These are phyloP conservation scores for Oostethus manadensis DNA, from an alignment of 2,113 vertebrate species.

Conservation along the genomic window DNA sequence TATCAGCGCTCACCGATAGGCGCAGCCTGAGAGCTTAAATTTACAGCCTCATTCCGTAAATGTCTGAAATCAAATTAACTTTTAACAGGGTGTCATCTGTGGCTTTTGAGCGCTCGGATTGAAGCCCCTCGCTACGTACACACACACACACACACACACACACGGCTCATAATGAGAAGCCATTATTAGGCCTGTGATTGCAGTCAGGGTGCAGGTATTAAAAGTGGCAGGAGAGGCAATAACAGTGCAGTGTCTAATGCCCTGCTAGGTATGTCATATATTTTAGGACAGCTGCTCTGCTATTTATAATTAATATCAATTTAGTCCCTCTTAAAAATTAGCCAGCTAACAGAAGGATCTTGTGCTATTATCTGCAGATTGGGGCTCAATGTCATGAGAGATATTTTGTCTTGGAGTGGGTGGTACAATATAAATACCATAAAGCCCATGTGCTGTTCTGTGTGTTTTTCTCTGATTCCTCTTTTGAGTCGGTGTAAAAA, in stretches of 20 bases:
- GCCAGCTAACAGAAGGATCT: slow-evolving; percentile 54
- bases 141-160: slow-evolving; percentile 17
- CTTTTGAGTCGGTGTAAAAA: slow-evolving; percentile 55
- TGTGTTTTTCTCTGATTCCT: slow-evolving; percentile 32
- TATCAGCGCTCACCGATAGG: slow-evolving; percentile 51
- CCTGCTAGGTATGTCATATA: slow-evolving; percentile 63
- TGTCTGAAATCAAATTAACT: slow-evolving; percentile 71
- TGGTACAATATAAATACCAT: slow-evolving; percentile 54
- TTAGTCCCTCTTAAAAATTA: slow-evolving; percentile 57
- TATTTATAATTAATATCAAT: slow-evolving; percentile 72
- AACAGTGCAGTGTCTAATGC: slow-evolving; percentile 59
- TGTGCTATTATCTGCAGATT: slow-evolving; percentile 59
- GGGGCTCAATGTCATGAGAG: slow-evolving; percentile 58
- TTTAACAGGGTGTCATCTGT: slow-evolving; percentile 71
- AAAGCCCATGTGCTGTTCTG: slow-evolving; percentile 38
- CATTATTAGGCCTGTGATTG: slow-evolving; percentile 72
- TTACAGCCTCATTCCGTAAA: slow-evolving; percentile 64
- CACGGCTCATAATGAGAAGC: slow-evolving; percentile 63
- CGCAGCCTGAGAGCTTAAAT: slow-evolving; percentile 51
- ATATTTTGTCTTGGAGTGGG: slow-evolving; percentile 55
- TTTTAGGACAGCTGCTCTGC: slow-evolving; percentile 71
- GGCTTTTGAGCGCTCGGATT: slow-evolving; percentile 65
- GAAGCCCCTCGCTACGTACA: slow-evolving; percentile 20
- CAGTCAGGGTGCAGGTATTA: slow-evolving; percentile 66
- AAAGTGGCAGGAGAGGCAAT: slow-evolving; percentile 70